These are phyloP conservation scores for Momotus momota DNA, from an alignment of 2,797 vertebrate species.

Conservation along the genomic window DNA sequence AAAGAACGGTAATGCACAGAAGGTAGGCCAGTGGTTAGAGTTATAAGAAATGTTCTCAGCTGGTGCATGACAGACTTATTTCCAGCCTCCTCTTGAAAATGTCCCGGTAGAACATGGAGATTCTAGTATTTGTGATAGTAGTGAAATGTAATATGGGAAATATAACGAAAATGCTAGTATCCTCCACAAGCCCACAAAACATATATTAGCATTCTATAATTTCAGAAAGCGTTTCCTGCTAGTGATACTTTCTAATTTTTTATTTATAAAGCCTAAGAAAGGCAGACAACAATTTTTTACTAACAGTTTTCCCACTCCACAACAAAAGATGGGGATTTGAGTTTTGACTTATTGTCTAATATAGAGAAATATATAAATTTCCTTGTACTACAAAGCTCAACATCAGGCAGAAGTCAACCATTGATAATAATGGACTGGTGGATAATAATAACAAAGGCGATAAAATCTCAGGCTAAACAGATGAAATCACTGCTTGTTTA, in stretches of 20 bases:
- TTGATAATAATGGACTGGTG: background rate
- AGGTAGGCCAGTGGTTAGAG: background rate
- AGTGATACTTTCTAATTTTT: background rate
- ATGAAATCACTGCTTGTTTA: background rate
- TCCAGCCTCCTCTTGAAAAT: background rate
- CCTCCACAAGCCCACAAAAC: background rate
- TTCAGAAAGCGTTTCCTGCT: background rate
- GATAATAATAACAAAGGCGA: background rate
- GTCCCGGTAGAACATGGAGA: background rate
- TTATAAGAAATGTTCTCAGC: background rate
- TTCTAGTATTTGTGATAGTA: background rate
- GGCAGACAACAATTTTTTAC: background rate
- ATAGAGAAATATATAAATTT: background rate
- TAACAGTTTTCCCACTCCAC: background rate
- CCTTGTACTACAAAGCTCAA: background rate
- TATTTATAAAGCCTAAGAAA: background rate
- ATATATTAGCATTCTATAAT: background rate
- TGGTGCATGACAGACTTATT: background rate
- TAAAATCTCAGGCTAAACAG: background rate
- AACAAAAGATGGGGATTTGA: background rate
- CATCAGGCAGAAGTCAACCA: background rate
- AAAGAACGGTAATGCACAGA: background rate
- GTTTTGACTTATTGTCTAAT: background rate
- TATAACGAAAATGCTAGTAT: background rate
- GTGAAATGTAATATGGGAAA: background rate